Conservation (phyloP, 1,140 invertebrate species). For the Acromyrmex heyeri region DNA sequence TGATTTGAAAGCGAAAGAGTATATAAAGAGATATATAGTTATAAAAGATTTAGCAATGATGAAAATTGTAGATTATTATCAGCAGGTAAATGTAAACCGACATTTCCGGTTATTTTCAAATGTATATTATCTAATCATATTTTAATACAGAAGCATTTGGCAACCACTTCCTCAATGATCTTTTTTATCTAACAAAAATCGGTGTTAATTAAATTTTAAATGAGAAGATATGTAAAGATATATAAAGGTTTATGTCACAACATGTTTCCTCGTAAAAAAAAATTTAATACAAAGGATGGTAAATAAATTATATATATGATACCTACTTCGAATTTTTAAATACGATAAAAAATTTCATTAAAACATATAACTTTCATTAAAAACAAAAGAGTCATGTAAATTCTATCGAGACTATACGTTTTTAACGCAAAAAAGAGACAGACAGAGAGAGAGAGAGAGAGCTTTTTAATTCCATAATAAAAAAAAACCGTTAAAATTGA, state of each 20-base stretch:
- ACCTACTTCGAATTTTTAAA: not conserved
- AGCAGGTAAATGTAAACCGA: not conserved
- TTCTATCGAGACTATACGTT: too few relatives aligned
- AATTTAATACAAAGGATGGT: not conserved
- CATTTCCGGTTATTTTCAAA: conserved; percentile 22
- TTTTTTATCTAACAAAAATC: conserved; percentile 22
- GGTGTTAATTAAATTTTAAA: conserved; percentile 45
- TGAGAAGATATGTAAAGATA: not conserved
- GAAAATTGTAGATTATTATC: conserved; percentile 24
- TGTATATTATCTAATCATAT: not conserved
- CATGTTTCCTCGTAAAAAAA: not conserved
- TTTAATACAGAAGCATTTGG: conserved; percentile 25
- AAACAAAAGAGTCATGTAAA: not conserved
- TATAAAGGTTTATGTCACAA: not conserved
- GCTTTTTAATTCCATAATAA: not conserved
- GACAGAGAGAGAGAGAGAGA: too few relatives aligned
- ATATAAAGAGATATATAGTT: not conserved
- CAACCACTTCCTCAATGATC: not conserved
- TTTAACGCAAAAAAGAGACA: too few relatives aligned
- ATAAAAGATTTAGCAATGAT: not conserved
- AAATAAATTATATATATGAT: conserved; percentile 1
- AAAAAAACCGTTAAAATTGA: not conserved
- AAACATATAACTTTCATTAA: too few relatives aligned
- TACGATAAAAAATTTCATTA: too few relatives aligned
- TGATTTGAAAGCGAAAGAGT: not conserved